Percentiles rank a stretch among this genome's conserved stretches.
Evolutionary conservation across 2,797 vertebrate species (phyloP).

Genomic region (Urophycis tenuis): DNA sequence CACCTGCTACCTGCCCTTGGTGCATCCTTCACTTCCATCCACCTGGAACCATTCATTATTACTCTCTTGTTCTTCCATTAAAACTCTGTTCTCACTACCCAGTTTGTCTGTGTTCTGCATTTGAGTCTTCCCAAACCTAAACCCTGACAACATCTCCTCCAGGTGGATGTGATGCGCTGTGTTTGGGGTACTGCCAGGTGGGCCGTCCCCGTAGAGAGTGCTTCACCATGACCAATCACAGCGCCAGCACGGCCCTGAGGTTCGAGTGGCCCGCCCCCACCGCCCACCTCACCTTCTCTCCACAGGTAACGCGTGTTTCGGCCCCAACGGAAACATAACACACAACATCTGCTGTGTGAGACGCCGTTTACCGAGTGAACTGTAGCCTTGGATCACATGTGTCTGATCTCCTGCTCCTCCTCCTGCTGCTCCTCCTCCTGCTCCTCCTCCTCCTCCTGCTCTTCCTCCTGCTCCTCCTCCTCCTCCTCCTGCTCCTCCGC

Average conservation of each 20-base stretch:
- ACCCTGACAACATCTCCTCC: constrained; percentile 14
- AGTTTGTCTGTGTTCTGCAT: too few species aligned
- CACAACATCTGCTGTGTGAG: not conserved
- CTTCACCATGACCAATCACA: constrained; percentile 83
- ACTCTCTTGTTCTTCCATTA: too few species aligned
- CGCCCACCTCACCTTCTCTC: constrained; percentile 71
- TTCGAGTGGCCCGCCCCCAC: constrained; percentile 79
- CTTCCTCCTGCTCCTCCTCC: too few species aligned
- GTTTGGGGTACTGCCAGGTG: constrained; percentile 79
- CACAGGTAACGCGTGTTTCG: constrained; percentile 68
- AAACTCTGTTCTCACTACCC: too few species aligned
- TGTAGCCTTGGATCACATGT: not conserved
- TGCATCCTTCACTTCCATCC: too few species aligned
- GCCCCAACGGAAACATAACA: not conserved
- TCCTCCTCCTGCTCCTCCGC: too few species aligned
- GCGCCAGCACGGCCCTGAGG: constrained; percentile 62
- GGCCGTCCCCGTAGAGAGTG: constrained; percentile 59
- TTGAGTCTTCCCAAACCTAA: too few species aligned
- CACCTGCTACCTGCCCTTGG: too few species aligned
- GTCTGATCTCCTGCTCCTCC: not conserved
- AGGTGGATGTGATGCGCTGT: constrained; percentile 69
- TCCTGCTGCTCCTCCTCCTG: not conserved
- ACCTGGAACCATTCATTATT: too few species aligned
- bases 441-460: not conserved
- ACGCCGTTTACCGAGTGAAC: not conserved